Evolutionary conservation across 2,113 vertebrate species (phyloP).

Genomic region (Cervus canadensis): DNA sequence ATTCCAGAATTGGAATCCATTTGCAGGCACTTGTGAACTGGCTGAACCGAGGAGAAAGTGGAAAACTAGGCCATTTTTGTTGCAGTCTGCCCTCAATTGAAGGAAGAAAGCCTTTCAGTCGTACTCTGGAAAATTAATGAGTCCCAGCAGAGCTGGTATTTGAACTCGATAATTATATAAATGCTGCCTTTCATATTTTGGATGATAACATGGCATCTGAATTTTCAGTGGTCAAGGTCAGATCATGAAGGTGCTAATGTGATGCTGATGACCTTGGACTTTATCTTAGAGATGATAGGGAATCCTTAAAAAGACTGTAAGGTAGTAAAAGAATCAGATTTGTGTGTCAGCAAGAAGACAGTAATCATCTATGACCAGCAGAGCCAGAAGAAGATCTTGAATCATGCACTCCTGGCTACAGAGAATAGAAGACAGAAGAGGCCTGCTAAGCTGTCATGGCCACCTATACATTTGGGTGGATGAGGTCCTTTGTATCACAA

Average conservation of each 20-base stretch:
- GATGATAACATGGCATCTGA: neutral
- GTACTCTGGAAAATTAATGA: neutral
- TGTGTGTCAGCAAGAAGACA: neutral
- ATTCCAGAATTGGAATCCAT: neutral
- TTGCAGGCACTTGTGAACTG: neutral
- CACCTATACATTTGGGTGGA: neutral
- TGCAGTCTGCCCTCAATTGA: neutral
- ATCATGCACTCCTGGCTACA: neutral
- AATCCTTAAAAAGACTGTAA: neutral
- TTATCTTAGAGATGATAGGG: neutral
- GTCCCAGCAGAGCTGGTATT: neutral
- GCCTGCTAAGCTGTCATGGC: neutral
- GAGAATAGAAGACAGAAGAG: neutral
- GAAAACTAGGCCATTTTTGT: conserved; percentile 14
- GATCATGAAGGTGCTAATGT: neutral
- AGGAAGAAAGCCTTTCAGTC: neutral
- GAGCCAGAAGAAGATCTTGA: neutral
- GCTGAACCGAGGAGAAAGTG: neutral
- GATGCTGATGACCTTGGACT: neutral
- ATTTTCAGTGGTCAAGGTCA: neutral
- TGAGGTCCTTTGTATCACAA: neutral
- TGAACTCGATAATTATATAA: neutral
- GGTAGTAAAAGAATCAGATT: conserved; percentile 10
- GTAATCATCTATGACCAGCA: neutral
- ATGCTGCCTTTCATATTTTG: neutral